Evolutionary conservation across 2,797 vertebrate species (phyloP).

Genomic region (Craterocephalus amniculus): DNA sequence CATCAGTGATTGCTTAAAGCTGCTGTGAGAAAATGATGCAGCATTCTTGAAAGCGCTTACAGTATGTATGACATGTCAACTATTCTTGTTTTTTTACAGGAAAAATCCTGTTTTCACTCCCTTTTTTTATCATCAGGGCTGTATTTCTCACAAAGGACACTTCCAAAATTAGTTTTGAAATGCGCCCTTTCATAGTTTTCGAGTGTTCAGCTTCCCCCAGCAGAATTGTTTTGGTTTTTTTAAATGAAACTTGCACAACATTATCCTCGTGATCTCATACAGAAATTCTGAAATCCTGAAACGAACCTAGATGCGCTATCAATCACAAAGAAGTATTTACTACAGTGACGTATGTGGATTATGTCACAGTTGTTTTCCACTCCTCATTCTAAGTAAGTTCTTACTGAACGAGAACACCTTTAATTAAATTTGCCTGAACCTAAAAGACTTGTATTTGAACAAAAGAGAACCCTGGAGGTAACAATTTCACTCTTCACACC

Average conservation of each 20-base stretch:
- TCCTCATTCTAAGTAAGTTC: not conserved
- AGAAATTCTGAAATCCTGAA: not conserved
- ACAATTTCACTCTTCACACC: conserved; percentile 6
- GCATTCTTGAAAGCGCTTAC: not conserved
- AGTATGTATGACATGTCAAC: conserved; percentile 4
- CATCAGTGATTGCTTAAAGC: conserved; percentile 4
- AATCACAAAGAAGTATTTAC: conserved; percentile 16
- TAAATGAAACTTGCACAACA: not conserved
- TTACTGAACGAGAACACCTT: not conserved
- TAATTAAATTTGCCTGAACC: not conserved
- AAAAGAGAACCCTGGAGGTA: conserved; percentile 17
- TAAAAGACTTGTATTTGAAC: conserved; percentile 8
- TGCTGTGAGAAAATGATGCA: not conserved
- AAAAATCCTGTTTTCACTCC: not conserved
- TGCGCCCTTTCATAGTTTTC: not conserved
- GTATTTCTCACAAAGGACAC: not conserved
- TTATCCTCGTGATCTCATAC: not conserved
- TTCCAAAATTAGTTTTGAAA: not conserved
- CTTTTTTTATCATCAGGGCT: not conserved
- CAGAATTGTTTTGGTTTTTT: not conserved
- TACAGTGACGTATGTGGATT: conserved; percentile 4
- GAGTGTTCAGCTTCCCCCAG: not conserved
- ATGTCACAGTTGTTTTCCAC: not conserved
- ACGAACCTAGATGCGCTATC: not conserved
- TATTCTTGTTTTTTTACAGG: not conserved